These are phyloP conservation scores for Motacilla alba DNA, from an alignment of 2,113 vertebrate species.

Conservation along the genomic window DNA sequence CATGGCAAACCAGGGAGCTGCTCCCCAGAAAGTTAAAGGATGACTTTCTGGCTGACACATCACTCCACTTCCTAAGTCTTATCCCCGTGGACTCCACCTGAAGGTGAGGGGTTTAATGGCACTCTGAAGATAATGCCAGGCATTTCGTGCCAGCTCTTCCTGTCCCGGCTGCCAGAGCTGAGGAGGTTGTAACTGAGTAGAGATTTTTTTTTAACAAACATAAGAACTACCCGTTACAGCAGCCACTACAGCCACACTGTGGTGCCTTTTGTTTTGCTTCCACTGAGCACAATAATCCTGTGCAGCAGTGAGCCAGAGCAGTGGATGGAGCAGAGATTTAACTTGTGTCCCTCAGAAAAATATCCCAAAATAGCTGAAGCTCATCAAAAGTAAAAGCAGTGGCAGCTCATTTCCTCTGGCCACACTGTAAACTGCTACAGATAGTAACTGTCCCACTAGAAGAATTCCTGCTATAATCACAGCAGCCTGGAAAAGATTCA, in stretches of 20 bases:
- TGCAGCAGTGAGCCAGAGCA: not conserved
- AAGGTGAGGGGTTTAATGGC: not conserved
- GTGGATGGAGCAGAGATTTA: not conserved
- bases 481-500: not conserved
- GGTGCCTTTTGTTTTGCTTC: not conserved
- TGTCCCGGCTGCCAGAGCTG: not conserved
- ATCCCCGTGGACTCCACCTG: rapidly evolving
- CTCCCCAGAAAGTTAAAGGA: not conserved
- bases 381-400: not conserved
- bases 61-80: rapidly evolving
- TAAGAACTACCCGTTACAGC: rapidly evolving
- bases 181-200: not conserved
- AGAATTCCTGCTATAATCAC: not conserved
- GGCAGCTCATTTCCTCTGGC: not conserved
- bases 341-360: not conserved
- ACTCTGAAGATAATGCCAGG: no score
- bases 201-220: not conserved
- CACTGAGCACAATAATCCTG: not conserved
- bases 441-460: rapidly evolving
- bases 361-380: rapidly evolving
- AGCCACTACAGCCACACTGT: not conserved
- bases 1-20: not conserved
- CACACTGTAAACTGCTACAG: not conserved
- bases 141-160: not conserved
- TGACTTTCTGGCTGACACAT: not conserved